These are phyloP conservation scores for Drosophila antonietae DNA, from an alignment of 2,888 invertebrate species.

Conservation along the genomic window DNA sequence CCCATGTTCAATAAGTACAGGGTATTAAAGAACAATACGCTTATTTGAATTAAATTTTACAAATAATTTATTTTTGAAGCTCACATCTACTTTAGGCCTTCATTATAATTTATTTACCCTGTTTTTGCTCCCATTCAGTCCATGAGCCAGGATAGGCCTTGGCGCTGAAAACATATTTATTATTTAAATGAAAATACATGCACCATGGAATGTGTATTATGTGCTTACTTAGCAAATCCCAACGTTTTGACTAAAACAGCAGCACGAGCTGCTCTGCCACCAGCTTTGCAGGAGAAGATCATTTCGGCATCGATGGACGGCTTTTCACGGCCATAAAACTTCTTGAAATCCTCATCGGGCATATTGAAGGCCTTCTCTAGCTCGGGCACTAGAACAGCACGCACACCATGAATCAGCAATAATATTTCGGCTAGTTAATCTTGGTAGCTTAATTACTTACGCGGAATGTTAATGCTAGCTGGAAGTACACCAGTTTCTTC, in stretches of 20 bases:
- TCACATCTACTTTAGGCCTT: conserved; percentile 16
- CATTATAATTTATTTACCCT: conserved; percentile 52
- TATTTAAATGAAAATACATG: conserved; percentile 28
- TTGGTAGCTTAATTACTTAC: conserved; percentile 85
- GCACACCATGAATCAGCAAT: conserved; percentile 14
- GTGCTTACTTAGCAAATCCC: conserved; percentile 82
- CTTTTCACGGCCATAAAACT: conserved; percentile 85
- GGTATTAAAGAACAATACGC: not conserved
- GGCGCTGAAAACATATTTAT: conserved; percentile 65
- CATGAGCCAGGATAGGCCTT: conserved; percentile 84
- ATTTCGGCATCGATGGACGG: conserved; percentile 87
- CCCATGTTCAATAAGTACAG: not conserved
- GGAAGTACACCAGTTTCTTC: conserved; percentile 90
- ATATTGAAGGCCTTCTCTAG: conserved; percentile 78
- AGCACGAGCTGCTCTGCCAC: conserved; percentile 89
- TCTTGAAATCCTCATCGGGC: conserved; percentile 80
- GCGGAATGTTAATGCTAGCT: conserved; percentile 91
- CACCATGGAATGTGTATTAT: not conserved
- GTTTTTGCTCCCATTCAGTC: conserved; percentile 83
- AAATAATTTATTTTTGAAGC: conserved; percentile 25
- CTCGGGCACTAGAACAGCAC: conserved; percentile 70
- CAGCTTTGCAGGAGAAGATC: conserved; percentile 89
- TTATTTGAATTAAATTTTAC: conserved; percentile 1
- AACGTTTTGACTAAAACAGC: conserved; percentile 85
- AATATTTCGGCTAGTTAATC: conserved; percentile 15